Percentiles rank a stretch among this genome's conserved stretches.
Evolutionary conservation across 2,797 vertebrate genomes (phyloP).

Genomic region (Podarcis siculus): DNA sequence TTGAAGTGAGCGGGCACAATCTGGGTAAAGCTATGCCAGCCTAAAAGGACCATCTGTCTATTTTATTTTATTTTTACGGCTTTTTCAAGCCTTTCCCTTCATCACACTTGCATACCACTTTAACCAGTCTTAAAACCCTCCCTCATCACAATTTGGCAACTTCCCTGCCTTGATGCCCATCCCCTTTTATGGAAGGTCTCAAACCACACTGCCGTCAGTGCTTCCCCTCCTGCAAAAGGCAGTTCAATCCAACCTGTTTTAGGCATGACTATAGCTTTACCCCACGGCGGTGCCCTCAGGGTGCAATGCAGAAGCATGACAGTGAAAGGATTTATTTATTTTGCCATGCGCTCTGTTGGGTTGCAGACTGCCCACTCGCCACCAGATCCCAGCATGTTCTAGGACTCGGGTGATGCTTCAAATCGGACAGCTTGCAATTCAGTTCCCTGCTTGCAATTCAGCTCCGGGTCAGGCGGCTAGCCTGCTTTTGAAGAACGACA

Average conservation of each 20-base stretch:
- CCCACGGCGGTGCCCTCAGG: too few species aligned
- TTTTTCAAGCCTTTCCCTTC: not conserved
- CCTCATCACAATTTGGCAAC: not conserved
- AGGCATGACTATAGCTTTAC: not conserved
- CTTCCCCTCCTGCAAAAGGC: not conserved
- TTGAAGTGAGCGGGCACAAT: not conserved
- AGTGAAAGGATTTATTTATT: not conserved
- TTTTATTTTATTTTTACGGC: not conserved
- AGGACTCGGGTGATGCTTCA: conserved; percentile 10
- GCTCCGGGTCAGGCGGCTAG: not conserved
- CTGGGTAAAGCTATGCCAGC: not conserved
- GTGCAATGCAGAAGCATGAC: too few species aligned
- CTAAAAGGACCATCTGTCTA: not conserved
- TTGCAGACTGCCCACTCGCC: not conserved
- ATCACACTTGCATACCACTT: not conserved
- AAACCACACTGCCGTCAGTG: not conserved
- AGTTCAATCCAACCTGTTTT: not conserved
- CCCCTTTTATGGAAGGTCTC: not conserved
- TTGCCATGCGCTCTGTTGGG: fast-evolving
- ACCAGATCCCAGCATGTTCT: not conserved
- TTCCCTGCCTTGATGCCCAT: too few species aligned
- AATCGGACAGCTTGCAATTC: conserved; percentile 17
- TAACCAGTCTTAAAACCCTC: not conserved
- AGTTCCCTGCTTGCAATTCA: conserved; percentile 27
- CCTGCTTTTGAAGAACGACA: not conserved